phyloP scores from a whole-genome alignment of 2,888 invertebrate genomes.

The Latrodectus elegans region DNA sequence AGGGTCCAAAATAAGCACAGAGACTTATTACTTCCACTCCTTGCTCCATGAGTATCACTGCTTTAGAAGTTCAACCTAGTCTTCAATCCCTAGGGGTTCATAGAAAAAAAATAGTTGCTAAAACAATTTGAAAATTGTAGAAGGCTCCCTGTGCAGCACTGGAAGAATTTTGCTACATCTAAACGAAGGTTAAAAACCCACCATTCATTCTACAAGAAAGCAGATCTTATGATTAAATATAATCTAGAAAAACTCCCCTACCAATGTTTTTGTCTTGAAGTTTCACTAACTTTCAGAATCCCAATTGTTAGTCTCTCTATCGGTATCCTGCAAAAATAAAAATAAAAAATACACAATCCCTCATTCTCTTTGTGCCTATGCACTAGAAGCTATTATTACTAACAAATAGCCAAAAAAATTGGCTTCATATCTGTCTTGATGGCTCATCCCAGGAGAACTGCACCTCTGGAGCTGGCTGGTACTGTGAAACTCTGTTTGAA shows the following conservation, averaged over 20 bases:
- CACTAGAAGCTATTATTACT: neutral
- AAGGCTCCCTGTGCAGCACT: neutral
- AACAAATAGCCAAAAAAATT: neutral
- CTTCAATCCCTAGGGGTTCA: neutral
- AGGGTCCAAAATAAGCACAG: conserved; percentile 10
- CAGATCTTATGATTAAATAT: neutral
- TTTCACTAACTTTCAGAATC: neutral
- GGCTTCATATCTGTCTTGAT: neutral
- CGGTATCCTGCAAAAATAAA: neutral
- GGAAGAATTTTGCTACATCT: neutral
- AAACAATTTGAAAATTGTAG: neutral
- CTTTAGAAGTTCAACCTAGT: conserved; percentile 1
- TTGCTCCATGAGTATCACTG: conserved; percentile 1
- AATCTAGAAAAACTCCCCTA: neutral
- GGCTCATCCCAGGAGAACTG: neutral
- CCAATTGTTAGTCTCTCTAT: neutral
- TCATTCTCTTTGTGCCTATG: neutral
- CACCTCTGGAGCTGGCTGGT: too few species aligned
- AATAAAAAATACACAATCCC: neutral
- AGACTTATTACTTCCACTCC: conserved; percentile 17
- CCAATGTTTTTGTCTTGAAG: neutral
- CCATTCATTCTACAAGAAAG: conserved; percentile 6
- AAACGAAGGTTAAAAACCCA: neutral
- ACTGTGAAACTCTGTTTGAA: too few species aligned
- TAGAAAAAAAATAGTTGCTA: neutral